Percentiles rank a stretch among this genome's conserved stretches.
phyloP scores from a whole-genome alignment of 2,888 invertebrate species.

The Hydroisotoma schaefferi region DNA sequence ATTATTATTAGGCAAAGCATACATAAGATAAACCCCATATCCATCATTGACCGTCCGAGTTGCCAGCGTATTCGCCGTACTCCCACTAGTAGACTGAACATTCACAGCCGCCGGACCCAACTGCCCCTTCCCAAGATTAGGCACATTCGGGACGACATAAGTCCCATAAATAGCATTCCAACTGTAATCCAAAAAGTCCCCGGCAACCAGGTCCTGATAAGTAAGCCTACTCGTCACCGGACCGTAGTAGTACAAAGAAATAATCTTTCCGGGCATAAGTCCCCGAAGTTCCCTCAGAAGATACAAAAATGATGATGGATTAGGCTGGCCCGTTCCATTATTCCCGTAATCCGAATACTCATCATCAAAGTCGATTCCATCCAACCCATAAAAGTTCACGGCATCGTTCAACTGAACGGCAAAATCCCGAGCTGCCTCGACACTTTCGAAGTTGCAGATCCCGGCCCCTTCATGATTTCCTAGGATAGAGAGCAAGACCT shows the following conservation, averaged over 20 bases:
- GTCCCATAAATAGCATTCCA: constrained; percentile 24
- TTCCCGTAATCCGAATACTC: constrained; percentile 21
- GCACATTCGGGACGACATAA: constrained; percentile 14
- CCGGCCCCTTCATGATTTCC: constrained; percentile 26
- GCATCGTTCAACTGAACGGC: constrained; percentile 12
- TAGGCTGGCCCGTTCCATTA: constrained; percentile 19
- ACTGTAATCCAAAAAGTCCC: constrained; percentile 23
- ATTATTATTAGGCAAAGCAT: constrained; percentile 11
- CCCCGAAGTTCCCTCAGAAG: constrained; percentile 13
- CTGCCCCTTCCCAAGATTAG: constrained; percentile 5
- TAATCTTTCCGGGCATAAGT: constrained; percentile 21
- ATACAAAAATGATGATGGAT: constrained; percentile 15
- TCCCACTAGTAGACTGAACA: not conserved
- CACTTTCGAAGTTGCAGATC: constrained; percentile 16
- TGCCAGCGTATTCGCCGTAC: constrained; percentile 6
- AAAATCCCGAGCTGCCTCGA: constrained; percentile 16
- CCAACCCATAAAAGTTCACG: constrained; percentile 12
- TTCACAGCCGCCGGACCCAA: constrained; percentile 17
- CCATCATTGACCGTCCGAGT: constrained; percentile 15
- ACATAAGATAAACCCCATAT: constrained; percentile 22
- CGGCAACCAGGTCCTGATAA: constrained; percentile 7
- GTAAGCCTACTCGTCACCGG: constrained; percentile 10
- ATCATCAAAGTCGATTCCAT: constrained; percentile 27
- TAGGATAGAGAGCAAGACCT: constrained; percentile 21
- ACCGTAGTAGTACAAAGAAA: constrained; percentile 24